Evolutionary conservation across 2,888 invertebrate species (phyloP).

Genomic region (Ptilodon capucinus): DNA sequence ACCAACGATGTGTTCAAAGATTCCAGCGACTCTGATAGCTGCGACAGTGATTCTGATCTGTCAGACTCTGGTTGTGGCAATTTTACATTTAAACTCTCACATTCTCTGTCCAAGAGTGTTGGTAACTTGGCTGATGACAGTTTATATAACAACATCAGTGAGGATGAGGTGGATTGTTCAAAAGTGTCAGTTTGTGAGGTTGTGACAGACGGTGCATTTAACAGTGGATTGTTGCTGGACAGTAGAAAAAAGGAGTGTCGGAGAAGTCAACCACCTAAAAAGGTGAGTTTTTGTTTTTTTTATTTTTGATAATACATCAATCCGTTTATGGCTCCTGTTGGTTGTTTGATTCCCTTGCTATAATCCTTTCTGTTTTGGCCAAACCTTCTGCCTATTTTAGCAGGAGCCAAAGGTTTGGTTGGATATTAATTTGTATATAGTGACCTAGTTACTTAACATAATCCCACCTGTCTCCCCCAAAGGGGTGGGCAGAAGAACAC

Average conservation of each 20-base stretch:
- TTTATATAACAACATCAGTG: conserved; percentile 50
- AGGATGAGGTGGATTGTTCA: conserved; percentile 68
- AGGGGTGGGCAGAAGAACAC: no score
- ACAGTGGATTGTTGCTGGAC: conserved; percentile 52
- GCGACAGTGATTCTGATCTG: conserved; percentile 37
- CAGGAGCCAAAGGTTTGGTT: no score
- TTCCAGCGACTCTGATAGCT: conserved; percentile 33
- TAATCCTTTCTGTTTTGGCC: no score
- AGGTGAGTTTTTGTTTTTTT: conserved; percentile 37
- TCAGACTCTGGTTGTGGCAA: conserved; percentile 56
- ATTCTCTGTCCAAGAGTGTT: conserved; percentile 58
- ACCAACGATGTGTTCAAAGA: conserved; percentile 66
- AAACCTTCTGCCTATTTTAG: no score
- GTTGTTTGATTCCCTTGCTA: no score
- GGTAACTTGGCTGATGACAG: conserved; percentile 67
- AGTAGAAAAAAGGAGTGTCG: conserved; percentile 49
- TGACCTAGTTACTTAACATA: no score
- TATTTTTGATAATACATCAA: neutral
- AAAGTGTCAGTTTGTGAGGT: conserved; percentile 15
- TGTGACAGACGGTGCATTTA: conserved; percentile 8
- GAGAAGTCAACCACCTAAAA: conserved; percentile 52
- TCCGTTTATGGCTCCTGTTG: no score
- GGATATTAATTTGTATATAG: no score
- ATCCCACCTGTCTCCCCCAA: no score
- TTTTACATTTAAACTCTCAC: conserved; percentile 42